phyloP scores from a whole-genome alignment of 2,113 vertebrate species.

The Sterrhoptilus dennistouni region DNA sequence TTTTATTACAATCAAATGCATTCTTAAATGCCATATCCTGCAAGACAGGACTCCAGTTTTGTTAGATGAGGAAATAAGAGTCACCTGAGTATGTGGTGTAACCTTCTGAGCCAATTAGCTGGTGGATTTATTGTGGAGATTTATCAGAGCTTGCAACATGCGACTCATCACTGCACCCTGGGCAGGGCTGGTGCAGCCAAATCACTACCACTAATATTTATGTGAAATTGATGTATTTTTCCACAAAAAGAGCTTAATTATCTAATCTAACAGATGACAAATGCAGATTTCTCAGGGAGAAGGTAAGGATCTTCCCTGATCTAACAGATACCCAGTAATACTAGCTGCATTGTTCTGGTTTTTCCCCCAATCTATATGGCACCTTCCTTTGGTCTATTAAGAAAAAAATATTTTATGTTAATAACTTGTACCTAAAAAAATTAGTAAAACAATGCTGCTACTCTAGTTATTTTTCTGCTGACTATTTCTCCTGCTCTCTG shows the following conservation, averaged over 20 bases:
- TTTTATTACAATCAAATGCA: neutral
- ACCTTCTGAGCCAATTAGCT: neutral
- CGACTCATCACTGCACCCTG: rapidly evolving
- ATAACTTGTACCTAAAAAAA: neutral
- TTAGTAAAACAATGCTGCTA: neutral
- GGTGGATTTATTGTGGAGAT: neutral
- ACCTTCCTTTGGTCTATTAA: neutral
- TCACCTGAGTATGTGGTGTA: neutral
- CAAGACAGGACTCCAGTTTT: neutral
- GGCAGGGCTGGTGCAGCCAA: neutral
- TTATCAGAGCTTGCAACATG: neutral
- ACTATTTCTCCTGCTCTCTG: neutral
- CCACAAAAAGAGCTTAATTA: neutral
- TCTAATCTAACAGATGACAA: neutral
- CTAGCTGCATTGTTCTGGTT: neutral
- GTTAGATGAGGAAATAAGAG: neutral
- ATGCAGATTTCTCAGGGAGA: neutral
- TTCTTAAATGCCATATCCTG: neutral
- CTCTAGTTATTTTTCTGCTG: neutral
- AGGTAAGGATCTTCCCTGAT: neutral
- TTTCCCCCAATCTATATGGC: neutral
- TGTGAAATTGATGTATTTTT: neutral
- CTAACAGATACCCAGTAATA: neutral
- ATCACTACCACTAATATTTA: neutral
- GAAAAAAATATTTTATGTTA: neutral